Conservation (phyloP, 2,888 invertebrate genomes). For the Parnassius smintheus region DNA sequence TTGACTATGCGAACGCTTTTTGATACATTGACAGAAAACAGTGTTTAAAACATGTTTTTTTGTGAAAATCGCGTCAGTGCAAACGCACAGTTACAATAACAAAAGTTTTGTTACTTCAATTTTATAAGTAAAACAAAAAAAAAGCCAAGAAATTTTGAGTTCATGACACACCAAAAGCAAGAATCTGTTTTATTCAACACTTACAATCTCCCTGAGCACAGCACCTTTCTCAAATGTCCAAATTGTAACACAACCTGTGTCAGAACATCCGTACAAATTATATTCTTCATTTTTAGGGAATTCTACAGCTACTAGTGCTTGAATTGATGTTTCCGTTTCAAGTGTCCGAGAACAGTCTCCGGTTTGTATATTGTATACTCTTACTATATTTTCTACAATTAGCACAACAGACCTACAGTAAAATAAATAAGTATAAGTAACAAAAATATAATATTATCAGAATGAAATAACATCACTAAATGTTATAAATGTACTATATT, state of each 20-base stretch:
- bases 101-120: no score
- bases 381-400: constrained; percentile 66
- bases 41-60: no score
- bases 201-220: constrained; percentile 68
- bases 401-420: constrained; percentile 64
- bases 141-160: no score
- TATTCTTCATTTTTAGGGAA: constrained; percentile 68
- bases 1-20: no score
- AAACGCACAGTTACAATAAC: no score
- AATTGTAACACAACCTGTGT: constrained; percentile 57
- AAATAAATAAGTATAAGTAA: background rate
- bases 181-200: constrained; percentile 28
- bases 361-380: constrained; percentile 71
- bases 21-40: no score
- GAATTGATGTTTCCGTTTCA: constrained; percentile 57
- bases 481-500: background rate
- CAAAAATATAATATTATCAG: background rate
- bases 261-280: constrained; percentile 69
- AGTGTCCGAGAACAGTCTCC: constrained; percentile 65
- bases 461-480: background rate
- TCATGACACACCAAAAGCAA: no score
- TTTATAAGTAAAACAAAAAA: no score
- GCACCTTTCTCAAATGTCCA: constrained; percentile 77
- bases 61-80: no score
- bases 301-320: constrained; percentile 58